These are phyloP conservation scores for Lysandra coridon DNA, from an alignment of 2,888 invertebrate species.

Conservation along the genomic window DNA sequence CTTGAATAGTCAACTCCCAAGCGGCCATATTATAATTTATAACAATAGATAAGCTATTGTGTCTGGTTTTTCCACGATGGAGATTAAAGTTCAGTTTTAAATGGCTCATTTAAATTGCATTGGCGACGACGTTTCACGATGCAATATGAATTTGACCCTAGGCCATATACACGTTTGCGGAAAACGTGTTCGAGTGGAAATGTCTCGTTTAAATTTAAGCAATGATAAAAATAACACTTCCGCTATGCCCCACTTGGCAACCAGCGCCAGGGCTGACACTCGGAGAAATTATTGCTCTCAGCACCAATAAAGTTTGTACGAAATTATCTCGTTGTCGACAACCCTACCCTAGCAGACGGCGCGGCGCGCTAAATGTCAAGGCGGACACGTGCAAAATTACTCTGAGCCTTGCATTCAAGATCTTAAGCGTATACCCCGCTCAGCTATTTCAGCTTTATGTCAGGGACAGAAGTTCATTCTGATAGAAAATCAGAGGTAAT, in stretches of 20 bases:
- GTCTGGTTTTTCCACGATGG: no score
- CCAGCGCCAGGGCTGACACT: slow-evolving; percentile 34
- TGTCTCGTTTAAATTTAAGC: slow-evolving; percentile 39
- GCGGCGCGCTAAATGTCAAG: slow-evolving; percentile 69
- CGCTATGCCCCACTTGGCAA: slow-evolving; percentile 52
- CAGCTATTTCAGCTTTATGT: background rate
- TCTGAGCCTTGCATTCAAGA: slow-evolving; percentile 2
- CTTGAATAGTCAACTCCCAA: no score
- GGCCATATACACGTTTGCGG: slow-evolving; percentile 46
- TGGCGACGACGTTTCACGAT: background rate
- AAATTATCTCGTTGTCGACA: background rate
- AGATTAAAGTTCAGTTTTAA: background rate
- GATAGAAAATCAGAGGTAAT: background rate
- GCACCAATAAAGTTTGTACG: background rate
- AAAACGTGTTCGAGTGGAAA: slow-evolving; percentile 61
- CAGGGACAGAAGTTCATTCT: background rate
- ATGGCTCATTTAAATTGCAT: background rate
- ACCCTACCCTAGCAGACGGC: slow-evolving; percentile 57
- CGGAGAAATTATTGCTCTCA: background rate
- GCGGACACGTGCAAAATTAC: slow-evolving; percentile 34
- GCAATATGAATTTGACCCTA: slow-evolving; percentile 34
- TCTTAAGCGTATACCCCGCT: background rate
- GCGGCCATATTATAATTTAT: no score
- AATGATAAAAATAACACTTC: slow-evolving; percentile 38
- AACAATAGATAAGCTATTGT: no score